A percentile compares a stretch with the other conserved stretches of the same genome.
These are phyloP conservation scores for Callospermophilus lateralis DNA, from an alignment of 2,113 vertebrate species.

Conservation along the genomic window DNA sequence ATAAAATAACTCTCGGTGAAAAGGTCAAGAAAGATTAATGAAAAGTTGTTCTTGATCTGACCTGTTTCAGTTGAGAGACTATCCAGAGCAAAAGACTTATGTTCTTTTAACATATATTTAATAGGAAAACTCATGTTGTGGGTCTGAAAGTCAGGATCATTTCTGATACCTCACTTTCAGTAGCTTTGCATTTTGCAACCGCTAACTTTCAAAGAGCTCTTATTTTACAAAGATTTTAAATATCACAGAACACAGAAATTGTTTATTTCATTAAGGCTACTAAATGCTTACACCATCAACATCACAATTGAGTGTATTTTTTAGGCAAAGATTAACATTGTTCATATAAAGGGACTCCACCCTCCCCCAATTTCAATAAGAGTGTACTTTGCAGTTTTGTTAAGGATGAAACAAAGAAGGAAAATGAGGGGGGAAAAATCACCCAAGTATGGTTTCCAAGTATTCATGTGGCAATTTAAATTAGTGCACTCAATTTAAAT, in stretches of 20 bases:
- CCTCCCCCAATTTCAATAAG: background rate
- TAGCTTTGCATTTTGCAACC: constrained; percentile 47
- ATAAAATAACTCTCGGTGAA: constrained; percentile 58
- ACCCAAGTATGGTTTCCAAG: background rate
- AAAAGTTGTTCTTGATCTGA: constrained; percentile 61
- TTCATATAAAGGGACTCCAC: background rate
- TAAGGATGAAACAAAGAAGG: background rate
- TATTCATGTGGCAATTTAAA: background rate
- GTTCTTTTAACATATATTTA: constrained; percentile 63
- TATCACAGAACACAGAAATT: constrained; percentile 6
- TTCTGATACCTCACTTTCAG: constrained; percentile 80
- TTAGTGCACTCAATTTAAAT: background rate
- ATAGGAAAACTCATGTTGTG: constrained; percentile 66
- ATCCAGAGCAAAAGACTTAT: constrained; percentile 58
- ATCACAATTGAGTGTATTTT: background rate
- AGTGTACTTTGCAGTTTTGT: background rate
- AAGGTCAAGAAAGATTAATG: constrained; percentile 69
- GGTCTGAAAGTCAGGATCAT: constrained; percentile 64
- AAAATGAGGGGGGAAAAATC: background rate
- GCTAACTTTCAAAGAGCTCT: constrained; percentile 81
- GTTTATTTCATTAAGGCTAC: background rate
- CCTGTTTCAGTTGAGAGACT: constrained; percentile 49
- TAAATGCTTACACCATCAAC: background rate
- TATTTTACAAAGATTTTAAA: constrained; percentile 82
- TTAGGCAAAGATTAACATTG: background rate